Base-by-base conservation (phyloP, 2,797 vertebrate genomes). In the Enoplosus armatus region DNA sequence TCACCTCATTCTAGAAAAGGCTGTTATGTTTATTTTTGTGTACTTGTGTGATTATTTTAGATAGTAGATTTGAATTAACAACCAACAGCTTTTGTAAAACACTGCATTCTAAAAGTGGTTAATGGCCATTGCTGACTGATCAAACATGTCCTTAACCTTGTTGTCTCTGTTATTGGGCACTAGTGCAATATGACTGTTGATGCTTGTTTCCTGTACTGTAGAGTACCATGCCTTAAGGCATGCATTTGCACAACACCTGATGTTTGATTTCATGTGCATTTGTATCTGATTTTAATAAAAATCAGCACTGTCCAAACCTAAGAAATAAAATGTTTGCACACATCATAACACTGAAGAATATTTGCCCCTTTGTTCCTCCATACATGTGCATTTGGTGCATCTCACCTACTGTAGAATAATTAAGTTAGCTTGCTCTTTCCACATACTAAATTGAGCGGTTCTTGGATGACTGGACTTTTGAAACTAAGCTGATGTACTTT, bases 321-420 rank as follows among this genome's bases (percentile, higher is more conserved):
- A 55, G n/a, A 83, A 92, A 88, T 90, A 85, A 93, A 93, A 73
- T 65, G 26, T 86, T 89, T 89, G 54, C 82, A 86, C 72, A 88
- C 56, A 83, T 41, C 18, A 37, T 43, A 48, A 48, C 3, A 2
- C 27, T 75, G 41, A 65, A 37, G 2, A 79, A 29, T 69, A 29
- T 75, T 31, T 69, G 18, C 2, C n/a, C 10, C 8, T 71, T 71
- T 69, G 20, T 75, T 74, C 4, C 22, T 65, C 6, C 26, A 37
- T 62, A 2, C 3, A n/a, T 43, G 33, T 33, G 39, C n/a, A 74
- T 71, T 60, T 64, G 11, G 11, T 66, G 2, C 3, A 55, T 31
- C 24, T 73, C 20, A 66, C 1, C 27, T 51, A 48, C 15, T 72
- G 3, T 33, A 39, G 11, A 80, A 29, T 33, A 71, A 26, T 31